A percentile compares a stretch with the other conserved stretches of the same genome.
phyloP scores from a whole-genome alignment of 2,797 vertebrate species.

The Acipenser transmontanus region DNA sequence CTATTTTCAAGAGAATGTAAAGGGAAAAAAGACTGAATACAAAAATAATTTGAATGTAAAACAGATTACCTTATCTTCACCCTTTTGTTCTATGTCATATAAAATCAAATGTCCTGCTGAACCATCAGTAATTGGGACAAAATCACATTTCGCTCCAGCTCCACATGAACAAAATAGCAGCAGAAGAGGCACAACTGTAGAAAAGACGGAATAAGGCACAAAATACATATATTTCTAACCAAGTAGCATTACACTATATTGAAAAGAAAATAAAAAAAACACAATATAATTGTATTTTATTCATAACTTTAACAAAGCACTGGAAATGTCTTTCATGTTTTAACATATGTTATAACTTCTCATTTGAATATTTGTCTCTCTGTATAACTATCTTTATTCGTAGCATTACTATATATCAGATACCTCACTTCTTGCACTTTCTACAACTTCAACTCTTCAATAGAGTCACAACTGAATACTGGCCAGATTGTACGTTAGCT shows the following conservation, averaged over 20 bases:
- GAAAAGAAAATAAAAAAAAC: background rate
- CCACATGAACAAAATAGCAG: conserved; percentile 73
- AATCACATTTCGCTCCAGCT: conserved; percentile 48
- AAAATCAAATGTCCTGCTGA: conserved; percentile 70
- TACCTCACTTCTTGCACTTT: background rate
- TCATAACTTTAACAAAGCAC: too few species aligned
- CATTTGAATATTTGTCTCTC: too few species aligned
- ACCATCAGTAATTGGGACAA: conserved; percentile 61
- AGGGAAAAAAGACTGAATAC: too few species aligned
- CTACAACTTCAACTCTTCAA: background rate
- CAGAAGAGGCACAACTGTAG: conserved; percentile 73
- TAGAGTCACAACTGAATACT: too few species aligned
- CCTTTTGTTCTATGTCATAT: conserved; percentile 82
- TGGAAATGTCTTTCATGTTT: too few species aligned
- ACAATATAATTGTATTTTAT: too few species aligned
- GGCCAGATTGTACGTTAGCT: too few species aligned
- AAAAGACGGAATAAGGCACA: conserved; percentile 17
- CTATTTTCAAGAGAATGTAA: too few species aligned
- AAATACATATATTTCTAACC: background rate
- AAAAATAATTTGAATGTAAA: too few species aligned
- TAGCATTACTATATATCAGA: background rate
- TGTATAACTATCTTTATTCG: too few species aligned
- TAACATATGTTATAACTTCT: too few species aligned
- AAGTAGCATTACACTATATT: background rate
- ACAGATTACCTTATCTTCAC: conserved; percentile 72